phyloP scores from a whole-genome alignment of 2,113 vertebrate species.

The Elachura formosa region DNA sequence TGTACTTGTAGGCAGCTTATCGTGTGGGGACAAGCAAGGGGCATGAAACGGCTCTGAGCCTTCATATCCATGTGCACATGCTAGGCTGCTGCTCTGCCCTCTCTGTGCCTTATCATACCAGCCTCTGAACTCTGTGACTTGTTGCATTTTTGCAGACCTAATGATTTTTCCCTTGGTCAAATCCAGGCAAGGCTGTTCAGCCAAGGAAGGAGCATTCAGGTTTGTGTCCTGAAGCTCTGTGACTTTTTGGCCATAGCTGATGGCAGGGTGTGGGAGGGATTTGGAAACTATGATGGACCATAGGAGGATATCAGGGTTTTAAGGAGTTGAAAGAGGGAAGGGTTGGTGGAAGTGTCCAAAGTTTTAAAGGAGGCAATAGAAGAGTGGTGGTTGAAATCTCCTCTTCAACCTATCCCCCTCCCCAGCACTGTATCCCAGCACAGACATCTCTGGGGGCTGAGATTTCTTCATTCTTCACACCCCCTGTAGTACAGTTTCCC shows the following conservation, averaged over 20 bases:
- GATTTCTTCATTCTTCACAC: neutral
- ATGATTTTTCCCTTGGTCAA: neutral
- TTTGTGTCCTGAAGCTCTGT: neutral
- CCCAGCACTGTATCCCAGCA: neutral
- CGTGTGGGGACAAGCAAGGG: rapidly evolving
- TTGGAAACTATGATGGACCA: neutral
- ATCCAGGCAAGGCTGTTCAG: neutral
- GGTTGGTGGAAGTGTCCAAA: rapidly evolving
- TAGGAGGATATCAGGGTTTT: neutral
- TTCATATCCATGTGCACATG: neutral
- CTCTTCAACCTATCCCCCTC: neutral
- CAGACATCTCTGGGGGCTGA: neutral
- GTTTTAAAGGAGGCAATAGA: neutral
- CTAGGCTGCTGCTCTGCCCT: neutral
- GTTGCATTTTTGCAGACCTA: neutral
- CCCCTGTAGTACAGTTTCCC: neutral
- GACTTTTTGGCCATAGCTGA: neutral
- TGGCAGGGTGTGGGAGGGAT: neutral
- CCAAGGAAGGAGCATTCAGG: neutral
- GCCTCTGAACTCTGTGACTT: neutral
- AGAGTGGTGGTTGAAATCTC: neutral
- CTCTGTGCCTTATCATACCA: neutral
- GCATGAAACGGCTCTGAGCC: neutral
- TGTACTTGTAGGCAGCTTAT: neutral
- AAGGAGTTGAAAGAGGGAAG: neutral